Percentiles rank a stretch among this genome's conserved stretches.
These are phyloP conservation scores for Sebastes diploproa DNA, from an alignment of 2,797 vertebrate genomes.

Conservation along the genomic window DNA sequence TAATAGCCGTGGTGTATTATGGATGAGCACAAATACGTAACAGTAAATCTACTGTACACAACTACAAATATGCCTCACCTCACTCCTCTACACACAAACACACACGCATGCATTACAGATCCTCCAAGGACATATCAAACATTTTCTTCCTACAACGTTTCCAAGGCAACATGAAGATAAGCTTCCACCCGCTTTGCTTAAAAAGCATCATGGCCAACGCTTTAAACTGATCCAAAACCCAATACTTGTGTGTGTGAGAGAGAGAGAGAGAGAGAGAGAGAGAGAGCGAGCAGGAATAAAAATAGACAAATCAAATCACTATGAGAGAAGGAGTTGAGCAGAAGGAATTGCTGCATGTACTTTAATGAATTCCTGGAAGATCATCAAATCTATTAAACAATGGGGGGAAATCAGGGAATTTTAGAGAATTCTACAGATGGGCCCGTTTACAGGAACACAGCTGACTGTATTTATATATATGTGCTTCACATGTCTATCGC, in stretches of 20 bases:
- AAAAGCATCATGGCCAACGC: conserved; percentile 63
- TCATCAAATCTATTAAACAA: neutral
- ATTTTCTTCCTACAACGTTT: conserved; percentile 68
- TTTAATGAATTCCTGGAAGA: neutral
- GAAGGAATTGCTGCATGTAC: conserved; percentile 8
- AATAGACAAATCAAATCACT: conserved; percentile 52
- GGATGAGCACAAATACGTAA: neutral
- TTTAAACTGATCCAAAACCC: conserved; percentile 72
- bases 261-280: neutral
- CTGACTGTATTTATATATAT: neutral
- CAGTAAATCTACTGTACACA: neutral
- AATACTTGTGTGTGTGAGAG: conserved; percentile 12
- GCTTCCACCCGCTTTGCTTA: conserved; percentile 66
- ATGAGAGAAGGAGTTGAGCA: conserved; percentile 10
- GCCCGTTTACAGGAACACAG: neutral
- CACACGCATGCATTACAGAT: conserved; percentile 19
- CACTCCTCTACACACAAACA: neutral
- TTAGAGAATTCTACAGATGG: neutral
- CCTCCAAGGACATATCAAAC: conserved; percentile 73
- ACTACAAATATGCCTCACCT: neutral
- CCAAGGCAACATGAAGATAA: conserved; percentile 81
- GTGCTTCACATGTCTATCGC: neutral
- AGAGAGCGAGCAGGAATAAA: conserved; percentile 10
- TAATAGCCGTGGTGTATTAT: neutral
- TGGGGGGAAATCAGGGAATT: neutral